A percentile compares a stretch with the other conserved stretches of the same genome.
Evolutionary conservation across 2,113 vertebrate species (phyloP).

Genomic region (Microcebus lehilahytsara): DNA sequence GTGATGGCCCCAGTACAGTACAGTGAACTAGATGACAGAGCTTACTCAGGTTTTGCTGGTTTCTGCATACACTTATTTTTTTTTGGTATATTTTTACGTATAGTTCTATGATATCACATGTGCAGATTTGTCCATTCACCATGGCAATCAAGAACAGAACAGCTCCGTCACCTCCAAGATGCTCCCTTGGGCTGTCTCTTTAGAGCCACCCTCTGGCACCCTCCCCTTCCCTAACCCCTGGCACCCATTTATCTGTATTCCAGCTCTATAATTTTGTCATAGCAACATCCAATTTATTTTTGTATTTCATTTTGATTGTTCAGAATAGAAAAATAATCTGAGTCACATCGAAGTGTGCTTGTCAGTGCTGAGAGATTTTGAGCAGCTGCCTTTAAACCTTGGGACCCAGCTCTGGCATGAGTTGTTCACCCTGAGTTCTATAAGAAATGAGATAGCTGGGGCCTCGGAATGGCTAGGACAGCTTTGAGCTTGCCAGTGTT

Average conservation of each 20-base stretch:
- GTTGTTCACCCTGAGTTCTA: not conserved
- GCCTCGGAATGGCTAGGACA: not conserved
- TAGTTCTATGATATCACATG: not conserved
- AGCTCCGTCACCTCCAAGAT: not conserved
- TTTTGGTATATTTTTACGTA: not conserved
- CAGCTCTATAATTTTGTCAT: not conserved
- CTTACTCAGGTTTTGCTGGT: not conserved
- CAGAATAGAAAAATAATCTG: slow-evolving; percentile 1
- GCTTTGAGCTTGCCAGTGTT: not conserved
- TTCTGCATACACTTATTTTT: not conserved
- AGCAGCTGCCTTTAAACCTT: not conserved
- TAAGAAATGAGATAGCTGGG: not conserved
- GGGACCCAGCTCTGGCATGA: not conserved
- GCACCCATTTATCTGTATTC: not conserved
- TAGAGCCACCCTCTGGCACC: not conserved
- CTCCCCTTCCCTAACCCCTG: not conserved
- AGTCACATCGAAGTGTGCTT: not conserved
- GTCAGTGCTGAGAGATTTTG: not conserved
- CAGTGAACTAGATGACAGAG: not conserved
- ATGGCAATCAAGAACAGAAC: not conserved
- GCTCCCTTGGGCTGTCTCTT: not conserved
- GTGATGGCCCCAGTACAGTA: fast-evolving
- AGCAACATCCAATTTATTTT: not conserved
- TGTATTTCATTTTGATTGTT: slow-evolving; percentile 16
- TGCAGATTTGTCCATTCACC: not conserved